Percentiles rank a stretch among this genome's conserved stretches.
These are phyloP conservation scores for Odontocolon sp. DNA, from an alignment of 2,888 invertebrate species.

Conservation along the genomic window DNA sequence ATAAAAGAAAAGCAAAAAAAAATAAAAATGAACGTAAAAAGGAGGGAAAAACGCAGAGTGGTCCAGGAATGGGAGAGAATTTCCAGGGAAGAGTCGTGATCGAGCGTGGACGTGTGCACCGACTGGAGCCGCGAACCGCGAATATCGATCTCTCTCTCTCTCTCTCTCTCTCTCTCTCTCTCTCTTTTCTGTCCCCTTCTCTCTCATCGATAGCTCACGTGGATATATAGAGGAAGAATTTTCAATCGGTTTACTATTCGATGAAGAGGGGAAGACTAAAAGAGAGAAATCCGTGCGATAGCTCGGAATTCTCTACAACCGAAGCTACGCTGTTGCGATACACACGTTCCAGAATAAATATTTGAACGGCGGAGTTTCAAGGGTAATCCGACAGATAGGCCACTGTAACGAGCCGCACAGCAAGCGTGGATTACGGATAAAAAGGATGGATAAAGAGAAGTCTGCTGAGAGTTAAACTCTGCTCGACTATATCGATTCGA, in stretches of 20 bases:
- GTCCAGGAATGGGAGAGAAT: no score
- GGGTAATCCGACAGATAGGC: constrained; percentile 54
- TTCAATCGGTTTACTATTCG: constrained; percentile 5
- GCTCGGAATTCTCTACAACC: constrained; percentile 7
- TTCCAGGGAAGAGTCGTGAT: no score
- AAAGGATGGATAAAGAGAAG: no score
- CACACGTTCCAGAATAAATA: constrained; percentile 46
- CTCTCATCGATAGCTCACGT: neutral
- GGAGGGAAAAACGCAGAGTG: neutral
- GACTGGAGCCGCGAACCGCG: neutral
- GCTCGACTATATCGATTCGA: constrained; percentile 16
- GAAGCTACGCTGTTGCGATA: constrained; percentile 6
- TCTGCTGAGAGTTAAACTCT: constrained; percentile 28
- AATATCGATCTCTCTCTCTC: neutral
- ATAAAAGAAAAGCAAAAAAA: neutral
- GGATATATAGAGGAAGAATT: constrained; percentile 8
- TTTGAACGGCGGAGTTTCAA: constrained; percentile 52
- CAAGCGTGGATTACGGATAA: constrained; percentile 37
- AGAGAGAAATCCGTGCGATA: constrained; percentile 30
- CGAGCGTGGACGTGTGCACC: no score
- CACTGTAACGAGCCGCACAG: constrained; percentile 30
- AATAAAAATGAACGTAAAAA: neutral
- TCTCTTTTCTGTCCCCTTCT: neutral
- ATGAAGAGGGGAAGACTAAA: neutral
- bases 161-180: neutral